These are phyloP conservation scores for Hofmannophila pseudospretella DNA, from an alignment of 2,888 invertebrate species.

Conservation along the genomic window DNA sequence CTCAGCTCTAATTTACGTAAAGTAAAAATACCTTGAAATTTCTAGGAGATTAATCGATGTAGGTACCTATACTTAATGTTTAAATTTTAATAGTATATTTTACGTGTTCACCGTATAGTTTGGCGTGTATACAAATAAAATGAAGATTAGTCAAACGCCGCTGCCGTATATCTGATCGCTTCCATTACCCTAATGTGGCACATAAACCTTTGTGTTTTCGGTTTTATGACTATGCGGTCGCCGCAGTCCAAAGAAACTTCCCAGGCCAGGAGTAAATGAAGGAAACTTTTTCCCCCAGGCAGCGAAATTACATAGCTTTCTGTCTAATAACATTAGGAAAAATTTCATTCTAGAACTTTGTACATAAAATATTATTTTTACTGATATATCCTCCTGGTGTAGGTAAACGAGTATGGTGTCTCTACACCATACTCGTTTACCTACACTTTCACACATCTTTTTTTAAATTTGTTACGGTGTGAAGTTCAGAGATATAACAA, in stretches of 20 bases:
- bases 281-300: conserved; percentile 44
- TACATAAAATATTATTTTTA: background rate
- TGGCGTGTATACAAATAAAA: too few species aligned
- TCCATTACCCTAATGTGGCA: conserved; percentile 64
- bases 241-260: conserved; percentile 25
- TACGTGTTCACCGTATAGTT: too few species aligned
- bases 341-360: conserved; percentile 28
- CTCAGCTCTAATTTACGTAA: too few species aligned
- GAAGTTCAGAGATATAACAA: conserved; percentile 11
- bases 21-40: too few species aligned
- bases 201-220: conserved; percentile 67
- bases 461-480: background rate
- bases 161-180: conserved; percentile 48
- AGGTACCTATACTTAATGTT: too few species aligned
- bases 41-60: too few species aligned
- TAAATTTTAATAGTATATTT: too few species aligned
- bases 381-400: too few species aligned
- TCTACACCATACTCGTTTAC: too few species aligned
- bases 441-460: too few species aligned
- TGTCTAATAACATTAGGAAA: conserved; percentile 38
- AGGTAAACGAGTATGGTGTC: too few species aligned
- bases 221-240: conserved; percentile 56
- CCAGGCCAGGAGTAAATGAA: conserved; percentile 18
- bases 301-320: conserved; percentile 40
- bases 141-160: conserved; percentile 47